phyloP scores from a whole-genome alignment of 2,113 vertebrate species.

The Centropristis striata region DNA sequence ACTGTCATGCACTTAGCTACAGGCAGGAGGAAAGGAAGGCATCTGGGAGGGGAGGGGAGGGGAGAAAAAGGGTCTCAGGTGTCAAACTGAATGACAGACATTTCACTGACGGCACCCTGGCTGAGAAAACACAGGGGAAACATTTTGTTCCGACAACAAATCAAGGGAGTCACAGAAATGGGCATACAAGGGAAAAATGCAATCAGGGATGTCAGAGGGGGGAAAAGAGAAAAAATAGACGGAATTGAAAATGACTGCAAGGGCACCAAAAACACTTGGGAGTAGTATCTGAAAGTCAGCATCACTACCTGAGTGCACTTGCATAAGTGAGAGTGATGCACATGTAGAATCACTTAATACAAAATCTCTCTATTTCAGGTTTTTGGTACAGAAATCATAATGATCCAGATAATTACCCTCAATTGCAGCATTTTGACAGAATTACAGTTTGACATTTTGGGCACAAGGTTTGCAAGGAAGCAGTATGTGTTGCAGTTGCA shows the following conservation, averaged over 20 bases:
- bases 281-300: neutral
- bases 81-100: conserved; percentile 35
- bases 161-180: conserved; percentile 10
- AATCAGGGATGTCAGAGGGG: conserved; percentile 18
- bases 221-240: neutral
- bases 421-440: neutral
- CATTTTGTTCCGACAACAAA: conserved; percentile 41
- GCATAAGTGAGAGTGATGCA: neutral
- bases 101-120: conserved; percentile 17
- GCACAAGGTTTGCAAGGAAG: neutral
- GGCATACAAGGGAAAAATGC: conserved; percentile 24
- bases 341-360: neutral
- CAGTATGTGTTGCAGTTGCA: neutral
- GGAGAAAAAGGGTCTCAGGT: conserved; percentile 16
- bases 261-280: neutral
- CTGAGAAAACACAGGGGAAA: conserved; percentile 21
- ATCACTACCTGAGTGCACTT: neutral
- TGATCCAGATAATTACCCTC: neutral
- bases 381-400: neutral
- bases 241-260: conserved; percentile 10
- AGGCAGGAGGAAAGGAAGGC: conserved; percentile 38
- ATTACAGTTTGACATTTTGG: neutral
- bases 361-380: neutral
- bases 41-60: conserved; percentile 9
- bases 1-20: neutral